phyloP scores from a whole-genome alignment of 2,888 invertebrate species.

The Brenthis ino region DNA sequence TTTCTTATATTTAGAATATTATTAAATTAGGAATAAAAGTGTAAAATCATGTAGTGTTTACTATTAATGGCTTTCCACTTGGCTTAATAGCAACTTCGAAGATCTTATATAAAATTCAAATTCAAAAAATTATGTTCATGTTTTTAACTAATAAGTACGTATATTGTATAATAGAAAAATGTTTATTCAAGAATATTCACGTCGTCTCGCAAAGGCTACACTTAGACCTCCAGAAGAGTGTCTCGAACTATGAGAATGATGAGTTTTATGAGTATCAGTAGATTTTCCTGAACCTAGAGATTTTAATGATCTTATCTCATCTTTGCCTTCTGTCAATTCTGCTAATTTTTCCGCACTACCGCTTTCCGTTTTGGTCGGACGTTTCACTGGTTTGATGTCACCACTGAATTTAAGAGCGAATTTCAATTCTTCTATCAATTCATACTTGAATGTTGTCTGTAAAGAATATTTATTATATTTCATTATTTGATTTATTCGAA shows the following conservation, averaged over 20 bases:
- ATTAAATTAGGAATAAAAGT: too few species aligned
- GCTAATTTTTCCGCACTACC: conserved; percentile 64
- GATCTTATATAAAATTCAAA: too few species aligned
- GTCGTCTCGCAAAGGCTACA: conserved; percentile 67
- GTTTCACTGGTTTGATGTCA: conserved; percentile 83
- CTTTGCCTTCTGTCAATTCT: conserved; percentile 57
- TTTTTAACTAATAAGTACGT: background rate
- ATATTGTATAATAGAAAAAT: background rate
- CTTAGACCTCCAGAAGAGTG: conserved; percentile 68
- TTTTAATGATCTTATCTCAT: conserved; percentile 63
- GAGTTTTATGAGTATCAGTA: conserved; percentile 58
- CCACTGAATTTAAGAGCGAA: conserved; percentile 85
- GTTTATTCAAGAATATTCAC: conserved; percentile 54
- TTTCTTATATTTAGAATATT: too few species aligned
- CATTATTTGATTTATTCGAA: too few species aligned
- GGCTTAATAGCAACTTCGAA: too few species aligned
- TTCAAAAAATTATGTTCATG: too few species aligned
- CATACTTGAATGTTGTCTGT: conserved; percentile 83
- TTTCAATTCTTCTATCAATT: conserved; percentile 83
- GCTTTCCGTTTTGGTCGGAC: conserved; percentile 53
- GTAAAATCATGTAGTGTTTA: too few species aligned
- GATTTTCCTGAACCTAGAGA: conserved; percentile 62
- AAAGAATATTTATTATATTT: background rate
- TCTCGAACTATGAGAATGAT: conserved; percentile 65
- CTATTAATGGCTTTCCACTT: too few species aligned